Percentiles rank a stretch among this genome's conserved stretches.
Evolutionary conservation across 2,113 vertebrate species (phyloP).

Genomic region (Urocitellus parryii): DNA sequence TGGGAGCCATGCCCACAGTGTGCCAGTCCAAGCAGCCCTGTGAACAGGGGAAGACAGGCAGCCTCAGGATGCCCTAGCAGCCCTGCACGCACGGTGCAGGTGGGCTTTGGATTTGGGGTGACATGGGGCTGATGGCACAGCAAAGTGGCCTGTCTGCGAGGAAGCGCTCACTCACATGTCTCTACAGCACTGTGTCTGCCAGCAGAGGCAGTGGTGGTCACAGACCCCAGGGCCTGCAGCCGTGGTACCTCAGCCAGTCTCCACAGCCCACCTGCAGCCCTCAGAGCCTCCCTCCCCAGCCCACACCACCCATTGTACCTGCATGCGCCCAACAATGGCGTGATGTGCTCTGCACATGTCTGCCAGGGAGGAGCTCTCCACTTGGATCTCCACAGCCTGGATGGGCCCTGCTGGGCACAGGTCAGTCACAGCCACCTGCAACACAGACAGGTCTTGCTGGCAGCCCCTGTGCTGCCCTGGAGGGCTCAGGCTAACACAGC

Average conservation of each 20-base stretch:
- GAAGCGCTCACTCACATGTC: not conserved
- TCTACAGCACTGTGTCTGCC: accelerated
- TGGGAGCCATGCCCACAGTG: accelerated
- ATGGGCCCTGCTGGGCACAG: conserved; percentile 81
- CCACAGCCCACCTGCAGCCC: not conserved
- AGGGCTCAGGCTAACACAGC: not conserved
- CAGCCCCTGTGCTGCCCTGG: no score
- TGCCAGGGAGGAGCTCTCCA: conserved; percentile 91
- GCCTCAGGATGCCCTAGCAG: accelerated
- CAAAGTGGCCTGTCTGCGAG: accelerated
- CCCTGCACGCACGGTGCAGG: accelerated
- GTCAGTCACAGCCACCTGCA: conserved; percentile 86
- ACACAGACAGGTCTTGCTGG: not conserved
- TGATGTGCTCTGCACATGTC: conserved; percentile 92
- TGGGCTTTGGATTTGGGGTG: accelerated
- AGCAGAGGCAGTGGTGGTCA: not conserved
- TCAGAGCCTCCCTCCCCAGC: not conserved
- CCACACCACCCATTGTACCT: conserved; percentile 84
- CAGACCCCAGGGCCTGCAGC: no score
- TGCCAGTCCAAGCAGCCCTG: not conserved
- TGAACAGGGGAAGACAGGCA: no score
- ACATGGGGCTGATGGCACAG: not conserved
- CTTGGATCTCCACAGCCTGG: conserved; percentile 89
- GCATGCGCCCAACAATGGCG: conserved; percentile 90
- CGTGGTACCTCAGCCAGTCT: not conserved